Conservation (phyloP, 2,797 vertebrate species). For the Molothrus ater region DNA sequence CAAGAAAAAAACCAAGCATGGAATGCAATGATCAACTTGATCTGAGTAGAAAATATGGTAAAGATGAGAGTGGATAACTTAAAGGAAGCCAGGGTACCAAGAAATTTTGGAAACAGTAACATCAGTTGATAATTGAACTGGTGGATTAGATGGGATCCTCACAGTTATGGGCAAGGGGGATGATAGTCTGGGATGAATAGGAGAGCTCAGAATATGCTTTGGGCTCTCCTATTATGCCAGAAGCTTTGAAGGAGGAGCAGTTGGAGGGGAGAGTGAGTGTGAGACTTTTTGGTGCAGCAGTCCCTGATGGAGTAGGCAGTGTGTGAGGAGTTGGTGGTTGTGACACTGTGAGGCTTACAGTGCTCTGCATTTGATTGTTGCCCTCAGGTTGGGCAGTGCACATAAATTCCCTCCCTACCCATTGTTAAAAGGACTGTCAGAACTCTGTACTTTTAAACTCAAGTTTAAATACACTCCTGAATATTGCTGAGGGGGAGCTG, state of each 20-base stretch:
- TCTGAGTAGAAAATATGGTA: background rate
- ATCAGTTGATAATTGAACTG: background rate
- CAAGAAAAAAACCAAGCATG: background rate
- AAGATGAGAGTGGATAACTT: background rate
- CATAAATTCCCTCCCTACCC: background rate
- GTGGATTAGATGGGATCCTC: background rate
- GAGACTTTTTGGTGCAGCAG: background rate
- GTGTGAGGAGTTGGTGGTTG: rapidly evolving
- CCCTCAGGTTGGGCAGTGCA: background rate
- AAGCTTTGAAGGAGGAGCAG: background rate
- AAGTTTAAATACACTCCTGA: background rate
- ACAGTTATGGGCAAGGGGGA: background rate
- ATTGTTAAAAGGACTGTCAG: background rate
- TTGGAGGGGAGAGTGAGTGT: background rate
- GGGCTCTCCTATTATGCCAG: too few species aligned
- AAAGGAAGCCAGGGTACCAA: background rate
- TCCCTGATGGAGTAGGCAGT: background rate
- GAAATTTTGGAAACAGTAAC: background rate
- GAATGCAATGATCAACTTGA: background rate
- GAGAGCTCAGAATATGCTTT: background rate
- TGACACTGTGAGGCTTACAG: background rate
- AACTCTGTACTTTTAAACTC: background rate
- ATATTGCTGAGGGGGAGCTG: background rate
- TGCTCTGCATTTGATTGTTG: background rate
- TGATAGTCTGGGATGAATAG: background rate